Percentiles rank a stretch among this genome's conserved stretches.
Conservation (phyloP, 2,888 invertebrate genomes). For the Tenthredo amoena region DNA sequence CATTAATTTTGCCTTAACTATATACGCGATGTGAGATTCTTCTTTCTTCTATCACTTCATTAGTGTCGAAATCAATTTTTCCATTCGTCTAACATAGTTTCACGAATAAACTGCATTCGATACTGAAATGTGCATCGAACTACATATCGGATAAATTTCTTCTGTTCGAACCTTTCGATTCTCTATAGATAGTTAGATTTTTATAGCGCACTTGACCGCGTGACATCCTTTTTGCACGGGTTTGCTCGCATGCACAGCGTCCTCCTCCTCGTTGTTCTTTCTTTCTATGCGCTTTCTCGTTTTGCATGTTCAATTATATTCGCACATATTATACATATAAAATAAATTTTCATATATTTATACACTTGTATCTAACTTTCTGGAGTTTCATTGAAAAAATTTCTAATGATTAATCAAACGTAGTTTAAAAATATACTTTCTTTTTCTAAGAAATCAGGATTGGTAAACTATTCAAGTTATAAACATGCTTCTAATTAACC, state of each 20-base stretch:
- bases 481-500: background rate
- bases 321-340: background rate
- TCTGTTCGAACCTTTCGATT: slow-evolving; percentile 20
- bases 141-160: background rate
- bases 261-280: background rate
- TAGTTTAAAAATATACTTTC: background rate
- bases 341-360: background rate
- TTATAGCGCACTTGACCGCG: slow-evolving; percentile 48
- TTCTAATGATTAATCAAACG: background rate
- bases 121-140: background rate
- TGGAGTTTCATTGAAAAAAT: background rate
- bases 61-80: background rate
- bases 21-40: background rate
- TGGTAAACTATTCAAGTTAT: background rate
- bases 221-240: slow-evolving; percentile 40
- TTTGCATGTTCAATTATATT: slow-evolving; percentile 19
- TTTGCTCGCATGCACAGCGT: background rate
- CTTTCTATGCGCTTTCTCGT: slow-evolving; percentile 47
- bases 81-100: background rate
- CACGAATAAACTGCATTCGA: background rate
- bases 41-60: background rate
- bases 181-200: background rate
- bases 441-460: background rate
- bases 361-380: background rate
- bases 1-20: background rate